Percentiles rank a stretch among this genome's conserved stretches.
Evolutionary conservation across 1,140 invertebrate species (phyloP).

Genomic region (Nomia melanderi): DNA sequence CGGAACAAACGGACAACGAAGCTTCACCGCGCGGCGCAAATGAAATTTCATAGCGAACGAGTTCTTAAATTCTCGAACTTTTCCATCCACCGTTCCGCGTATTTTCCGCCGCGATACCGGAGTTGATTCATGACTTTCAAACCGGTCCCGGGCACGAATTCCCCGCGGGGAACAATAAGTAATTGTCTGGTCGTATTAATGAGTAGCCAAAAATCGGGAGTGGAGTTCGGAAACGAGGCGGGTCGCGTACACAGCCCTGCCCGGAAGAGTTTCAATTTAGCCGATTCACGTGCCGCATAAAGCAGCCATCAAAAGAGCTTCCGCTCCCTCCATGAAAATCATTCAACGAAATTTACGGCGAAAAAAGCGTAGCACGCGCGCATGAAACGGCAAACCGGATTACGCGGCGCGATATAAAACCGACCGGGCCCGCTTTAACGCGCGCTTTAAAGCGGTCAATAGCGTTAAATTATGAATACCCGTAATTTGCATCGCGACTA

Average conservation of each 20-base stretch:
- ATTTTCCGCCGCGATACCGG: no score
- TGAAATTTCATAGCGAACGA: no score
- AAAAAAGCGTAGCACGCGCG: conserved; percentile 9
- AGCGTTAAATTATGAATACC: conserved; percentile 51
- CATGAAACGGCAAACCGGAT: conserved; percentile 34
- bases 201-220: background rate
- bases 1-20: no score
- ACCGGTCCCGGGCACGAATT: no score
- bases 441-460: conserved; percentile 35
- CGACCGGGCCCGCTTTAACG: conserved; percentile 25
- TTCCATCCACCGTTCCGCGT: no score
- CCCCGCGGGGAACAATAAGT: no score
- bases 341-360: conserved; percentile 41
- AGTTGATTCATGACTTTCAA: no score
- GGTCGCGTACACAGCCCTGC: background rate
- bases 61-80: no score
- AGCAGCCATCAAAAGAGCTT: conserved; percentile 19
- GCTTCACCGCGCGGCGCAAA: no score
- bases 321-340: conserved; percentile 30
- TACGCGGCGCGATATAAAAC: conserved; percentile 31
- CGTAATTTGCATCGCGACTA: conserved; percentile 38
- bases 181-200: background rate
- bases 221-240: background rate
- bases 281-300: conserved; percentile 20
- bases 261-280: conserved; percentile 35